These are phyloP conservation scores for Crotalus tigris DNA, from an alignment of 2,113 vertebrate species.

Conservation along the genomic window DNA sequence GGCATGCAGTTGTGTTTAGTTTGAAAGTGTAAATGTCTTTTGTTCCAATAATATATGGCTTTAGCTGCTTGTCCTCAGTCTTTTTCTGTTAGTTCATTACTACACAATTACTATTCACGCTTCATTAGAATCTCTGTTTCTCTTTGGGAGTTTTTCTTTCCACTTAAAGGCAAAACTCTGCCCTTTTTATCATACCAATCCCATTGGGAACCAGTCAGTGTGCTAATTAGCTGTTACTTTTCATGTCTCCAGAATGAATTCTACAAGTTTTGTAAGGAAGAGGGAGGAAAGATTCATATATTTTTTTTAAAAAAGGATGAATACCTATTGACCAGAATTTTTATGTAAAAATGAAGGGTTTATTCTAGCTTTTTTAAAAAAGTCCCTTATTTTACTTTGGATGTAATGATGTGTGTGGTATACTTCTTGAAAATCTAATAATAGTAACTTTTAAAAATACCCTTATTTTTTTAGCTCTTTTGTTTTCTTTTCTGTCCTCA, in stretches of 20 bases:
- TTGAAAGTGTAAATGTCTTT: conserved; percentile 99
- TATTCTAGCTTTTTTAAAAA: conserved; percentile 39
- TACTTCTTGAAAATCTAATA: conserved; percentile 27
- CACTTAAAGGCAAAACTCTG: conserved; percentile 70
- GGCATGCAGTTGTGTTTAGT: conserved; percentile 96
- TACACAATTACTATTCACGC: conserved; percentile 98
- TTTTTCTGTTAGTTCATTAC: conserved; percentile 99
- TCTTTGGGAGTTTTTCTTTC: conserved; percentile 64
- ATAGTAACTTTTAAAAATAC: conserved; percentile 34
- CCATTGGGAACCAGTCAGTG: conserved; percentile 83
- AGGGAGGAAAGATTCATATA: conserved; percentile 65
- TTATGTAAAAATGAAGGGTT: conserved; percentile 48
- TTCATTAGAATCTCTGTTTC: conserved; percentile 96
- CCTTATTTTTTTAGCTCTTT: conserved; percentile 43
- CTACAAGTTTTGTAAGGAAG: conserved; percentile 56
- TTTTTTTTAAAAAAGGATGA: conserved; percentile 64
- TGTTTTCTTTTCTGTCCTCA: conserved; percentile 54
- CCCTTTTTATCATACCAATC: conserved; percentile 90
- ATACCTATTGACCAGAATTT: conserved; percentile 66
- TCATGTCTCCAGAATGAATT: conserved; percentile 79
- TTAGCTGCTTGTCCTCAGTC: conserved; percentile 93
- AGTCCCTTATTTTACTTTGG: conserved; percentile 61
- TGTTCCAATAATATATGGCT: conserved; percentile 97
- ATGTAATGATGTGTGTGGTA: conserved; percentile 46
- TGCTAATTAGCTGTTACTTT: conserved; percentile 96